Evolutionary conservation across 2,113 vertebrate species (phyloP).

Genomic region (Dromiciops gliroides): DNA sequence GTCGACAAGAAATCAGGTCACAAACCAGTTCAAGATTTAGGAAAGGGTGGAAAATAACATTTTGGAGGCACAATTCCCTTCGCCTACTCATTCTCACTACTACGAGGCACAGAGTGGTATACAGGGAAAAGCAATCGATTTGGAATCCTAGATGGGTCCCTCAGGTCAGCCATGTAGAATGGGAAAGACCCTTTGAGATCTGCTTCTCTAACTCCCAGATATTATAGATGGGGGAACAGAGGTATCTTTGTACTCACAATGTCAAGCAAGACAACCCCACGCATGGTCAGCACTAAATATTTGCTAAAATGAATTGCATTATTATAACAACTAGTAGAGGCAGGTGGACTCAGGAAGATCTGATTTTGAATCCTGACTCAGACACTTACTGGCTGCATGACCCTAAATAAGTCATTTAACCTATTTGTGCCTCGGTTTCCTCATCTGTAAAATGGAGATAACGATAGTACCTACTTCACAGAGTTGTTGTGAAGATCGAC

Average conservation of each 20-base stretch:
- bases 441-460: background rate
- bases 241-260: background rate
- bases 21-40: constrained; percentile 26
- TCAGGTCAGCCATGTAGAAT: background rate
- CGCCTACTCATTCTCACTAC: background rate
- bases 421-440: background rate
- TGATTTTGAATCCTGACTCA: background rate
- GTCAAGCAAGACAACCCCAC: background rate
- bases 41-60: background rate
- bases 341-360: background rate
- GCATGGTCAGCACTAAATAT: background rate
- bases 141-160: background rate
- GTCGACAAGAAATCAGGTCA: constrained; percentile 42
- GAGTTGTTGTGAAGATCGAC: background rate
- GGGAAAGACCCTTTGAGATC: background rate
- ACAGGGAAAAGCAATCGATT: background rate
- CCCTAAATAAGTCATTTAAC: background rate
- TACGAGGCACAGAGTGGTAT: background rate
- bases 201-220: background rate
- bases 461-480: background rate
- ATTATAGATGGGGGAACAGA: background rate
- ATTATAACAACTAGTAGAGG: background rate
- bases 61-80: background rate
- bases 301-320: background rate
- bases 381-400: background rate